phyloP scores from a whole-genome alignment of 2,888 invertebrate species.

The Nymphalis polychloros region DNA sequence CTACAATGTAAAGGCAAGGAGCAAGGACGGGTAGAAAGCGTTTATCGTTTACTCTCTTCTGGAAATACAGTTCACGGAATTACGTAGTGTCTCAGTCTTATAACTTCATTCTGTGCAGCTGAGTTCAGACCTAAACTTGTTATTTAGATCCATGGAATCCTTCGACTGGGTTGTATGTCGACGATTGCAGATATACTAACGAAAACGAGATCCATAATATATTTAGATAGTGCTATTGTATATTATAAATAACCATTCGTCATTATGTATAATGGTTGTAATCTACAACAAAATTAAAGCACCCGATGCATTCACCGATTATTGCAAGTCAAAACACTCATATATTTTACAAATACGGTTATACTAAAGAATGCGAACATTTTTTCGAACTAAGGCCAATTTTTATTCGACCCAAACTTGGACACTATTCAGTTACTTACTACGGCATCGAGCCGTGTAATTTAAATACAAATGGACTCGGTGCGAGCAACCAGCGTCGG shows the following conservation, averaged over 20 bases:
- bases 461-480: slow-evolving; percentile 68
- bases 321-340: slow-evolving; percentile 46
- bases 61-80: slow-evolving; percentile 74
- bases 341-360: slow-evolving; percentile 34
- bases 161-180: slow-evolving; percentile 22
- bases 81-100: slow-evolving; percentile 80
- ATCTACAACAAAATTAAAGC: slow-evolving; percentile 73
- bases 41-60: slow-evolving; percentile 74
- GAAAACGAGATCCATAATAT: slow-evolving; percentile 41
- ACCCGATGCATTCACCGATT: slow-evolving; percentile 71
- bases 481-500: slow-evolving; percentile 52
- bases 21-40: slow-evolving; percentile 81
- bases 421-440: slow-evolving; percentile 55
- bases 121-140: slow-evolving; percentile 53
- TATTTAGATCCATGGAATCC: slow-evolving; percentile 30
- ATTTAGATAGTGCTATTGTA: slow-evolving; percentile 63
- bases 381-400: slow-evolving; percentile 42
- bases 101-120: slow-evolving; percentile 69
- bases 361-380: slow-evolving; percentile 36
- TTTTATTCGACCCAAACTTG: slow-evolving; percentile 51
- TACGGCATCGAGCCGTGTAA: slow-evolving; percentile 58
- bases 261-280: slow-evolving; percentile 59
- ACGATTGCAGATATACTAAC: slow-evolving; percentile 29
- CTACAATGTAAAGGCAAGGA: slow-evolving; percentile 80
- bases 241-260: slow-evolving; percentile 52